Conservation (phyloP, 2,888 invertebrate genomes). For the Volucella inanis region DNA sequence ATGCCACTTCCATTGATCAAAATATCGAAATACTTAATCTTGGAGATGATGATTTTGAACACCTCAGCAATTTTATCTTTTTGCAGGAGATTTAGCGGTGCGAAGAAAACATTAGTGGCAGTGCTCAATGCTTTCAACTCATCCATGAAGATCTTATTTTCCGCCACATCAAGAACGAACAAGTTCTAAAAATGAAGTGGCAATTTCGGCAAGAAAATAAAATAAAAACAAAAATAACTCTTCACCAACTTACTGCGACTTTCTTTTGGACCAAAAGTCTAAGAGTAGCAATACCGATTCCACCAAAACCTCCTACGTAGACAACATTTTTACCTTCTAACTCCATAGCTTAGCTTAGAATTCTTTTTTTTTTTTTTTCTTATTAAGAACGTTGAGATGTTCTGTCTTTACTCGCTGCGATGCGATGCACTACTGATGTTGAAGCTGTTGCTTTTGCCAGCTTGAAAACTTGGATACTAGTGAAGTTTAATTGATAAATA, state of each 20-base stretch:
- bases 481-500: neutral
- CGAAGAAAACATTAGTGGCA: conserved; percentile 33
- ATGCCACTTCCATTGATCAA: conserved; percentile 77
- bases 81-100: conserved; percentile 44
- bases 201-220: too few species aligned
- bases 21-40: conserved; percentile 70
- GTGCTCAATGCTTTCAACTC: conserved; percentile 39
- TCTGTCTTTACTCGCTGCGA: conserved; percentile 28
- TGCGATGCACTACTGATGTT: conserved; percentile 35
- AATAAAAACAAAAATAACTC: neutral
- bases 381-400: neutral
- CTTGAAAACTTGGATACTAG: conserved; percentile 12
- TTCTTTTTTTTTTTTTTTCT: neutral
- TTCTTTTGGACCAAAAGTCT: conserved; percentile 69
- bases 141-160: conserved; percentile 46
- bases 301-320: conserved; percentile 77
- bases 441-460: conserved; percentile 1
- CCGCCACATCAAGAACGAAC: conserved; percentile 75
- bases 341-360: conserved; percentile 42
- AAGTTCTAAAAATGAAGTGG: conserved; percentile 67
- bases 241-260: conserved; percentile 67
- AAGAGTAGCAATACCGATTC: conserved; percentile 76
- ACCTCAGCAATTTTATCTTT: conserved; percentile 56
- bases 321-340: conserved; percentile 75
- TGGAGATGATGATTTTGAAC: conserved; percentile 46